Base-by-base conservation (phyloP, 2,113 vertebrate species). In the Elephantulus edwardii region DNA sequence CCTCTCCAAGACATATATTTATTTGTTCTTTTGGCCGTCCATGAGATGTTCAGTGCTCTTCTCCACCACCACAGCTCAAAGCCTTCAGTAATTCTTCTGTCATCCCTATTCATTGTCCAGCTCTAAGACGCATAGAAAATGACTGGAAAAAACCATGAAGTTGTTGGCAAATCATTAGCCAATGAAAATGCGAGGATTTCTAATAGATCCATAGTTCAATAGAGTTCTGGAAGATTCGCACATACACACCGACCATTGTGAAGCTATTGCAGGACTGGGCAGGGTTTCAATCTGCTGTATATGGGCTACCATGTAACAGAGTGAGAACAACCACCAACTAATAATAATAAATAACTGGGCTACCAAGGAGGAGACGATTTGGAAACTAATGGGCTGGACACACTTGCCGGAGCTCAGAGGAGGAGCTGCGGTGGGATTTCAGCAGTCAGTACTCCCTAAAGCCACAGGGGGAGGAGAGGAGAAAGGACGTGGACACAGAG, bases 351-450 rank as follows among this genome's bases (percentile, higher is more conserved):
- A n/a, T 20, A 19, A 35, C 9, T 14, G n/a, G 35, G 56, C 26
- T 33, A 26, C 0, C 38, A 16, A 52, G 40, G 33, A 64, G 50
- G 14, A 38, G 4, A 30, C 0, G 14, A 46, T 0, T 0, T 11
- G 26, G 33, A 33, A 28, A 62, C 0, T 26, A 62, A 30, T 4
- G 30, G 0, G 10, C 0, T 28, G 28, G 33, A 9, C 2, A 1
- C 26, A 4, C 16, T 2, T 3, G 5, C 20, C n/a, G 26, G 0
- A 17, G n/a, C 44, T 89, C 72, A 42, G 40, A 30, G 30, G 48
- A 38, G n/a, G 58, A 19, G n/a, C 12, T 30, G 1, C 12, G 33
- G 35, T 28, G 35, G 64, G 7, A 20, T 28, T 20, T n/a, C 38
- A 56, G 68, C 62, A 70, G 46, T 6, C 1, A 1, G 40, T 24